Percentiles rank a stretch among this genome's conserved stretches.
Evolutionary conservation across 2,888 invertebrate species (phyloP).

Genomic region (Calliopum simillimum): DNA sequence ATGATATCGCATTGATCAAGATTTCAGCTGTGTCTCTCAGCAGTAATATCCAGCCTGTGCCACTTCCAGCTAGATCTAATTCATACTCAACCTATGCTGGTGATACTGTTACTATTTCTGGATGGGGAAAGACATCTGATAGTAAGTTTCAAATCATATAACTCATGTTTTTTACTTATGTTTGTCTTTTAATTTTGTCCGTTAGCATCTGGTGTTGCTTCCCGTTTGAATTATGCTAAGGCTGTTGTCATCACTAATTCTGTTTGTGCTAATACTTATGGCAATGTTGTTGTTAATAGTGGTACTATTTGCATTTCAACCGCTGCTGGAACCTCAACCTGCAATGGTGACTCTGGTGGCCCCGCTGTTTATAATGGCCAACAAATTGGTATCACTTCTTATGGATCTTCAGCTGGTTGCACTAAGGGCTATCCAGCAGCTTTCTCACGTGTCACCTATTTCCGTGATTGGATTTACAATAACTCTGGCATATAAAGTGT

Average conservation of each 20-base stretch:
- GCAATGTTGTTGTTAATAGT: slow-evolving; percentile 40
- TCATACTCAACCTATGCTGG: slow-evolving; percentile 47
- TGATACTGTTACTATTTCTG: slow-evolving; percentile 54
- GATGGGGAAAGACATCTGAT: slow-evolving; percentile 47
- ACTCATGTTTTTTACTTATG: slow-evolving; percentile 1
- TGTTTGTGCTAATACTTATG: slow-evolving; percentile 55
- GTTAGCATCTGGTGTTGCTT: slow-evolving; percentile 7
- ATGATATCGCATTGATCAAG: slow-evolving; percentile 58
- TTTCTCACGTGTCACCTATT: slow-evolving; percentile 54
- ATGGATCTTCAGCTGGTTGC: slow-evolving; percentile 50
- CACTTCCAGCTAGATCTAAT: slow-evolving; percentile 45
- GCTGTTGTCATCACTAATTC: slow-evolving; percentile 59
- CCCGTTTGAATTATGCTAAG: slow-evolving; percentile 59
- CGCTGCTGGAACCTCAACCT: slow-evolving; percentile 51
- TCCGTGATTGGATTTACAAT: slow-evolving; percentile 55
- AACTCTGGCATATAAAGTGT: slow-evolving; percentile 36
- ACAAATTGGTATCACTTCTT: slow-evolving; percentile 58
- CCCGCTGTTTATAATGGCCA: slow-evolving; percentile 50
- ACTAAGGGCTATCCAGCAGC: slow-evolving; percentile 50
- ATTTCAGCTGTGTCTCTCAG: slow-evolving; percentile 51
- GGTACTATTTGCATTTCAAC: slow-evolving; percentile 56
- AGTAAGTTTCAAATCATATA: not conserved
- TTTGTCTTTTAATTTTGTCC: not conserved
- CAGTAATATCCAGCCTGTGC: slow-evolving; percentile 36
- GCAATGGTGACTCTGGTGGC: slow-evolving; percentile 63